These are phyloP conservation scores for Dendrolimus houi DNA, from an alignment of 2,888 invertebrate species.

Conservation along the genomic window DNA sequence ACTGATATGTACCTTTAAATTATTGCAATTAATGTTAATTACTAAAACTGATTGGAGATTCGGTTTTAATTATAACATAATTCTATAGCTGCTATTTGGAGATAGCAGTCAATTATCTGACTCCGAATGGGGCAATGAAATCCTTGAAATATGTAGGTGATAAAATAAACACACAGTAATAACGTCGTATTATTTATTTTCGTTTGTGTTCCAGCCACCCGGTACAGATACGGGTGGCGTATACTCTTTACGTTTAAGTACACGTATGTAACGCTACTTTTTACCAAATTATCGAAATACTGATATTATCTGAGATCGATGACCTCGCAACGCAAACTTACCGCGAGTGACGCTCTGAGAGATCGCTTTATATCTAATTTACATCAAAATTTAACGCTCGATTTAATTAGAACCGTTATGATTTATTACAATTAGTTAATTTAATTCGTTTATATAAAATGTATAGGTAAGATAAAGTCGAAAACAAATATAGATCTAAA, in stretches of 20 bases:
- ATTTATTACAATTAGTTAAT: no score
- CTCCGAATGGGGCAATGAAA: no score
- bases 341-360: conserved; percentile 53
- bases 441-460: not conserved
- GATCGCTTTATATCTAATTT: conserved; percentile 16
- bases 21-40: no score
- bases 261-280: conserved; percentile 66
- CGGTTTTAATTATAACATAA: no score
- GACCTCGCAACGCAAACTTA: conserved; percentile 65
- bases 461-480: not conserved
- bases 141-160: not conserved
- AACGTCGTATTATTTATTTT: conserved; percentile 75
- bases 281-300: conserved; percentile 73
- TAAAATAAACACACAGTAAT: conserved; percentile 39
- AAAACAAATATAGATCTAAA: not conserved
- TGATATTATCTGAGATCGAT: conserved; percentile 61
- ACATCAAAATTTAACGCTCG: conserved; percentile 11
- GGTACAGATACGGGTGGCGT: conserved; percentile 58
- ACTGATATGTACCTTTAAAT: no score
- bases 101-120: no score
- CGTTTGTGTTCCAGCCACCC: conserved; percentile 64
- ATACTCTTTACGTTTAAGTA: conserved; percentile 53
- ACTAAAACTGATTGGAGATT: no score
- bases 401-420: conserved; percentile 20
- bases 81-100: no score